Evolutionary conservation across 2,888 invertebrate species (phyloP).

Genomic region (Drosophila nr. perissopoda): DNA sequence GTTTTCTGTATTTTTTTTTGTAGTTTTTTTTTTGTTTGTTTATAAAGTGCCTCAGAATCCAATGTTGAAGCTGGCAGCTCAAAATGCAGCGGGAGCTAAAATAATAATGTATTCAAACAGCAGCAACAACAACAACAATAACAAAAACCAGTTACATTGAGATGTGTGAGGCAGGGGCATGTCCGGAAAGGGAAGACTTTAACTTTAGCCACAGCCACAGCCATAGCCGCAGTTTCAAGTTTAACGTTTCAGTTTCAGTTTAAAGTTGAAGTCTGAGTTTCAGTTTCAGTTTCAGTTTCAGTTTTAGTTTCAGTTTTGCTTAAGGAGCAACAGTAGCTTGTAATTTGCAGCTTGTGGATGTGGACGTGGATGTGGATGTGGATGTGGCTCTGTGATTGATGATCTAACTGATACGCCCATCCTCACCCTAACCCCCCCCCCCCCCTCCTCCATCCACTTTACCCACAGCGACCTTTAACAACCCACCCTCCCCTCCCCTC

Average conservation of each 20-base stretch:
- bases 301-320: not conserved
- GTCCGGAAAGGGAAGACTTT: not conserved
- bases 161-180: slow-evolving; percentile 13
- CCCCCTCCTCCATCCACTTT: not conserved
- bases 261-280: not conserved
- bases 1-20: slow-evolving; percentile 2
- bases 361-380: not conserved
- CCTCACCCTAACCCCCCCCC: not conserved
- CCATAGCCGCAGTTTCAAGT: not conserved
- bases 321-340: slow-evolving; percentile 38
- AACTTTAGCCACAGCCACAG: not conserved
- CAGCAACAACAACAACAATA: slow-evolving; percentile 10
- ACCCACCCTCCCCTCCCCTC: not conserved
- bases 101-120: slow-evolving; percentile 7
- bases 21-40: slow-evolving; percentile 18
- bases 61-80: slow-evolving; percentile 46
- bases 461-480: slow-evolving; percentile 45
- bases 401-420: slow-evolving; percentile 37
- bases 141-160: slow-evolving; percentile 51
- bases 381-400: slow-evolving; percentile 40
- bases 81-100: slow-evolving; percentile 54
- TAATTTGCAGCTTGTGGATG: not conserved
- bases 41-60: slow-evolving; percentile 51
- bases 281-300: slow-evolving; percentile 1
- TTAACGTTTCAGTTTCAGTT: not conserved